Percentiles rank a stretch among this genome's conserved stretches.
phyloP scores from a whole-genome alignment of 2,113 vertebrate genomes.

The Onychorhynchus coronatus region DNA sequence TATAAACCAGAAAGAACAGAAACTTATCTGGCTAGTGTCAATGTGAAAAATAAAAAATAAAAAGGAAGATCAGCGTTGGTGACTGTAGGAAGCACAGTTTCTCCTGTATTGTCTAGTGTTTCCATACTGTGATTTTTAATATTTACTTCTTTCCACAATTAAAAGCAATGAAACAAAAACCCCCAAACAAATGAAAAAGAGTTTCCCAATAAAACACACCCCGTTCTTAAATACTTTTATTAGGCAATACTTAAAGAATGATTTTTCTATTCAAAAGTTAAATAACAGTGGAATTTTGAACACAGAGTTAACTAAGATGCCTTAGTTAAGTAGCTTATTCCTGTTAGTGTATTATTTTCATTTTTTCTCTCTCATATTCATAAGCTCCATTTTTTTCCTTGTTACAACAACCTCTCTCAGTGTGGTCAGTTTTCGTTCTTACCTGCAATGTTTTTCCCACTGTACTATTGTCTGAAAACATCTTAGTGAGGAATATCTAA shows the following conservation, averaged over 20 bases:
- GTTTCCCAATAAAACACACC: fast-evolving
- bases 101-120: not conserved
- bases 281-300: not conserved
- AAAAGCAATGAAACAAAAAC: not conserved
- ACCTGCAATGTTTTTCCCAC: not conserved
- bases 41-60: not conserved
- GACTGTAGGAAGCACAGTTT: not conserved
- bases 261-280: not conserved
- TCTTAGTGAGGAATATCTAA: not conserved
- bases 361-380: not conserved
- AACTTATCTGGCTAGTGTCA: not conserved
- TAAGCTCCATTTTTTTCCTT: not conserved
- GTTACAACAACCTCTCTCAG: not conserved
- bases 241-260: not conserved
- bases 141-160: not conserved
- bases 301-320: not conserved
- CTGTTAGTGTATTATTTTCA: not conserved
- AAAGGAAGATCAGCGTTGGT: not conserved
- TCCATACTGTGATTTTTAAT: not conserved
- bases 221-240: not conserved
- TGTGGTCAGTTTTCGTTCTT: not conserved
- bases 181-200: not conserved
- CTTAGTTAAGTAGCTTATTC: not conserved
- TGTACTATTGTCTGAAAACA: not conserved
- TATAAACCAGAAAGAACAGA: not conserved